phyloP scores from a whole-genome alignment of 2,797 vertebrate species.

The Fratercula arctica region DNA sequence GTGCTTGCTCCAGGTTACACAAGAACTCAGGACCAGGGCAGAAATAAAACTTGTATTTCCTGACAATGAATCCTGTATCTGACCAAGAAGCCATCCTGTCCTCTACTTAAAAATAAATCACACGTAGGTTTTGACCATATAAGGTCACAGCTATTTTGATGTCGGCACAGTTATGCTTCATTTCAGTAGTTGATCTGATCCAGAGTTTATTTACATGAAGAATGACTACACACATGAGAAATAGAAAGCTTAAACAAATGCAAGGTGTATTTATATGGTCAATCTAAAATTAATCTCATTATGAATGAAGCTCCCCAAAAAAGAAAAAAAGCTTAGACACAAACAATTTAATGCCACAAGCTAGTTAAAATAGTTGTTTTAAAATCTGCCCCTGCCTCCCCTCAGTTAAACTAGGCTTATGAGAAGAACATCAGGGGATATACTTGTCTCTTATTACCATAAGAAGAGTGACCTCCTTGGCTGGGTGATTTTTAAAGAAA shows the following conservation, averaged over 20 bases:
- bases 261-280: not conserved
- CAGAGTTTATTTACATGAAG: not conserved
- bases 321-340: not conserved
- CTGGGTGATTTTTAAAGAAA: conserved; percentile 35
- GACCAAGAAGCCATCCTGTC: not conserved
- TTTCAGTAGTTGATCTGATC: not conserved
- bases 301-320: not conserved
- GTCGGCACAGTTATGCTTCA: not conserved
- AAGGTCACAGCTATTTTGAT: not conserved
- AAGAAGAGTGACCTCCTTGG: not conserved
- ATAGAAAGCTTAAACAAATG: not conserved
- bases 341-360: not conserved
- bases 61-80: not conserved
- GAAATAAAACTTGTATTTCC: not conserved
- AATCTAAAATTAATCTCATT: not conserved
- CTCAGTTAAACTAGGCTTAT: not conserved
- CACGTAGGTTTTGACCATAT: not conserved
- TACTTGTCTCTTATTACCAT: not conserved
- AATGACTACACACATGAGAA: not conserved
- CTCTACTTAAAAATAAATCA: not conserved
- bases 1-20: not conserved
- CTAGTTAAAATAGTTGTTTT: not conserved
- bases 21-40: not conserved
- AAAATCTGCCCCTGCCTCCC: not conserved
- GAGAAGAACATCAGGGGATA: not conserved